Evolutionary conservation across 2,113 vertebrate genomes (phyloP), one percentile per base, ranked within the genome.

Genomic region (Microcebus ravelobensis): DNA sequence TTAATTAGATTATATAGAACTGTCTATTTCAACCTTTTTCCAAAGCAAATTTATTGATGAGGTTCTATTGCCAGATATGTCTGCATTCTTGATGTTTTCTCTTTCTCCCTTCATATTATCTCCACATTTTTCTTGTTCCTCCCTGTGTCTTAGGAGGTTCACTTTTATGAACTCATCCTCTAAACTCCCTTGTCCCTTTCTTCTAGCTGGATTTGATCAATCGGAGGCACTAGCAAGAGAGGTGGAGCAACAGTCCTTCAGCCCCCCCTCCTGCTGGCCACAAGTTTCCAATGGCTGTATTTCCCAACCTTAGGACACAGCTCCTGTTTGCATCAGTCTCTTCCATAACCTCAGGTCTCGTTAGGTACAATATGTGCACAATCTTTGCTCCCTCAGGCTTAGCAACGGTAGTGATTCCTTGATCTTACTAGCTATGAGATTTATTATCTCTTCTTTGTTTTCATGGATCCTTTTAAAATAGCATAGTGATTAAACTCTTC

Each of bases 311-410:
- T 29, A 76, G 77, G 14, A 23, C 5, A 3, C 1, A 23, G 6
- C 9, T 68, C 6, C 36, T 12, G 1, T 27, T 0, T 34, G 3
- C 0, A n/a, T 34, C 5, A 14, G 0, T 15, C 2, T 84, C 25
- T 50, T 34, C 34, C 59, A 3, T 9, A 48, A 31, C 5, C 25
- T 5, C 6, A 34, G 2, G 18, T 84, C 61, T 94, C 34, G 21
- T 70, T 5, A 17, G 23, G 42, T 29, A 3, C 2, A 45, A 1
- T 6, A 0, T 5, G 8, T 17, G 21, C 5, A 8, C 4, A 7
- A 15, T 0, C 17, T 23, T 36, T n/a, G 6, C 27, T 48, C 20
- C 76, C 70, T 79, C 42, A 13, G 42, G 31, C 14, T 52, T 59
- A 52, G 36, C 23, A 23, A n/a, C 27, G 12, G 6, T 2, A 9